Conservation (phyloP, 2,888 invertebrate species). For the Drosophila crucigera region DNA sequence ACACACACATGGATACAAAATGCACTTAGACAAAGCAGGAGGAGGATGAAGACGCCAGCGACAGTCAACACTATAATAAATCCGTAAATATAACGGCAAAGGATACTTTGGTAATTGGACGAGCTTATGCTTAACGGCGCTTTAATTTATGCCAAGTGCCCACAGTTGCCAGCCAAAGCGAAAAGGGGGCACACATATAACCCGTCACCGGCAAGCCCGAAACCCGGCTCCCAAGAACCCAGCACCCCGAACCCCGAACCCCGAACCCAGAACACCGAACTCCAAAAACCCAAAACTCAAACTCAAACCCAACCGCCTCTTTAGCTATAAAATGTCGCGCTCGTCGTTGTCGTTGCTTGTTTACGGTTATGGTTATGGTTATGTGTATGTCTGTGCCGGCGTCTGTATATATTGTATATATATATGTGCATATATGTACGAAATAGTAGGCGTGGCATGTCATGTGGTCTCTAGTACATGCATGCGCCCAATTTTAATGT, state of each 20-base stretch:
- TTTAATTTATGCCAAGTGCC: conserved; percentile 77
- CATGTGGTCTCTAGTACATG: conserved; percentile 50
- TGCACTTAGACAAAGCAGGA: conserved; percentile 39
- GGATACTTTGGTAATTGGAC: conserved; percentile 79
- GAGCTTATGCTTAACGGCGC: conserved; percentile 78
- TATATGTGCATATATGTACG: conserved; percentile 11
- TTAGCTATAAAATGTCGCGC: conserved; percentile 74
- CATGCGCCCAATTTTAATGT: conserved; percentile 61
- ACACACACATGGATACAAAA: conserved; percentile 11
- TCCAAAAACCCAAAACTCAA: neutral
- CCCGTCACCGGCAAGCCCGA: conserved; percentile 10
- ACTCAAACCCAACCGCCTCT: conserved; percentile 22
- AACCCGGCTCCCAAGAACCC: conserved; percentile 3
- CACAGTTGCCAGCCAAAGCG: conserved; percentile 35
- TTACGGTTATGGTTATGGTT: conserved; percentile 70
- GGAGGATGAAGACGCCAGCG: conserved; percentile 33
- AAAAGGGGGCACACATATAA: conserved; percentile 7
- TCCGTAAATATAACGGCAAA: conserved; percentile 75
- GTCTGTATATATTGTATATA: conserved; percentile 20
- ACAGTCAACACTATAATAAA: conserved; percentile 78
- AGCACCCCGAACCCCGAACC: conserved; percentile 1
- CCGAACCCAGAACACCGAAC: conserved; percentile 14
- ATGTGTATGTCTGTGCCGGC: conserved; percentile 28
- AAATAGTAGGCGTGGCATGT: conserved; percentile 54
- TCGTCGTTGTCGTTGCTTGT: conserved; percentile 69